Percentiles rank a stretch among this genome's conserved stretches.
phyloP scores from a whole-genome alignment of 2,797 vertebrate genomes.

The Odontamblyopus lacepedii region DNA sequence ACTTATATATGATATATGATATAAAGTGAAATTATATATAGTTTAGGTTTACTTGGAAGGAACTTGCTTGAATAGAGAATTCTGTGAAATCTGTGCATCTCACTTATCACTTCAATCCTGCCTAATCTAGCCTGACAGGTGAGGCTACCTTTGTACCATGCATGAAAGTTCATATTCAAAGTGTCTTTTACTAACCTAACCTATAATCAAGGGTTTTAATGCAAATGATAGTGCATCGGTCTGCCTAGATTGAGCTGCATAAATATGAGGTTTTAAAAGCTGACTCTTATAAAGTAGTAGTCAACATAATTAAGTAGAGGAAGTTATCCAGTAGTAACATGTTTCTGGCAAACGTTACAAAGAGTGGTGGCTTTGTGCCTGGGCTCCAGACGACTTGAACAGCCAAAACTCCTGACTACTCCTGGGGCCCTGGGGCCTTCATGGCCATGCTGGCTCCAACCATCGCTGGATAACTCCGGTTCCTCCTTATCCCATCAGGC shows the following conservation, averaged over 20 bases:
- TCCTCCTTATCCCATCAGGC: constrained; percentile 88
- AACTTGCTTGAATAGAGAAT: background rate
- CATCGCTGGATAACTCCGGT: constrained; percentile 94
- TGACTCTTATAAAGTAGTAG: background rate
- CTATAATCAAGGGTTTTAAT: background rate
- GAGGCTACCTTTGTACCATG: background rate
- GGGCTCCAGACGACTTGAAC: constrained; percentile 46
- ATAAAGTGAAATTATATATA: background rate
- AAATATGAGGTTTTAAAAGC: background rate
- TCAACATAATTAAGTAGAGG: constrained; percentile 15
- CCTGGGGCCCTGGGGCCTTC: constrained; percentile 88
- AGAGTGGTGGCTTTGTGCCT: constrained; percentile 33
- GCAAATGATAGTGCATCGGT: constrained; percentile 1
- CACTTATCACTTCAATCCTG: background rate
- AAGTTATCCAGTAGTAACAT: constrained; percentile 32
- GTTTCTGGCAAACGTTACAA: constrained; percentile 22
- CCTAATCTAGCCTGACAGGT: background rate
- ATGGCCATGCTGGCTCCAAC: constrained; percentile 98
- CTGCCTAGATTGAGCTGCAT: background rate
- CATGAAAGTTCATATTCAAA: background rate
- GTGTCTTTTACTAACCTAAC: background rate
- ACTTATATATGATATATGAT: no score
- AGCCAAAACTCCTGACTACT: constrained; percentile 82
- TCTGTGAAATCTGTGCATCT: background rate
- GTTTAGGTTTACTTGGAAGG: background rate